Evolutionary conservation across 2,888 invertebrate genomes (phyloP).

Genomic region (Sabatieria punctata): DNA sequence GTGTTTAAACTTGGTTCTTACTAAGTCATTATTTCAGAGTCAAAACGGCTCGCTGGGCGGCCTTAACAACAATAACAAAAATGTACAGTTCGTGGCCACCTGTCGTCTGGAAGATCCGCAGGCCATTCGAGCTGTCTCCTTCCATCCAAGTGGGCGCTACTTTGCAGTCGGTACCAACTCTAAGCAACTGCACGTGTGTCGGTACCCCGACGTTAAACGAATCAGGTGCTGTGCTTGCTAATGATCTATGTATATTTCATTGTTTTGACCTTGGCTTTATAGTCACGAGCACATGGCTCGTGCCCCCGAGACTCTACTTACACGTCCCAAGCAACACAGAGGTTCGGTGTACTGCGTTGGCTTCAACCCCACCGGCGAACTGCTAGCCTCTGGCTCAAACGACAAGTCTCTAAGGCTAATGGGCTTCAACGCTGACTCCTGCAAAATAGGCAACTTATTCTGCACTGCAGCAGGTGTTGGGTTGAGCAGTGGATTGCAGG

Average conservation of each 20-base stretch:
- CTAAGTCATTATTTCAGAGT: too few species aligned
- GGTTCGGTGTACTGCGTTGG: conserved; percentile 94
- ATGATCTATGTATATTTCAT: neutral
- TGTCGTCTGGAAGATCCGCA: conserved; percentile 83
- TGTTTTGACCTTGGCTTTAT: conserved; percentile 23
- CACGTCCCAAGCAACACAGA: conserved; percentile 86
- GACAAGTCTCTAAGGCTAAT: conserved; percentile 93
- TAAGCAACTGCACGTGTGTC: conserved; percentile 84
- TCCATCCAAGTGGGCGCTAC: conserved; percentile 82
- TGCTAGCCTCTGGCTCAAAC: conserved; percentile 94
- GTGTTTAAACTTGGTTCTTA: too few species aligned
- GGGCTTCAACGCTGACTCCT: conserved; percentile 76
- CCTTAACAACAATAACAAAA: too few species aligned
- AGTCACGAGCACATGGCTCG: conserved; percentile 66
- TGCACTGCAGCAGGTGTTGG: conserved; percentile 26
- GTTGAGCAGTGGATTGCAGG: conserved; percentile 38
- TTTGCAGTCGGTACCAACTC: conserved; percentile 98
- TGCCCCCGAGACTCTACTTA: conserved; percentile 77
- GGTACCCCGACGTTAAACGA: conserved; percentile 72
- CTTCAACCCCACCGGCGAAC: conserved; percentile 87
- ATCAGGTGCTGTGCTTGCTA: conserved; percentile 42
- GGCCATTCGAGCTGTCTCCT: conserved; percentile 89
- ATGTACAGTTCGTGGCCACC: conserved; percentile 55
- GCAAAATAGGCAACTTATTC: conserved; percentile 49
- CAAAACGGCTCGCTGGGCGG: too few species aligned